Percentiles rank a stretch among this genome's conserved stretches.
phyloP scores from a whole-genome alignment of 2,888 invertebrate genomes.

The Ophioninae sp. region DNA sequence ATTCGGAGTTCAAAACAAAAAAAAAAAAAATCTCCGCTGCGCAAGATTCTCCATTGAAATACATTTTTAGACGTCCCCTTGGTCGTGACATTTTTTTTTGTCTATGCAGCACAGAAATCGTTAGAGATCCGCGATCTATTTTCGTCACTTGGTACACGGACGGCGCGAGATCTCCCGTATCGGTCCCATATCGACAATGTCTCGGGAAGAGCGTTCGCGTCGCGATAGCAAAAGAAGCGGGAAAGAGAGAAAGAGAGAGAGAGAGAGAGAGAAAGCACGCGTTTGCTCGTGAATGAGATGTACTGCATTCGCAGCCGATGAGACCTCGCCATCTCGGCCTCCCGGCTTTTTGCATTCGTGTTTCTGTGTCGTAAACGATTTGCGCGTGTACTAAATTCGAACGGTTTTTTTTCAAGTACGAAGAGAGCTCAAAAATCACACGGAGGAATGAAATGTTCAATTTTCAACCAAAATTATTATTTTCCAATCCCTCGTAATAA shows the following conservation, averaged over 20 bases:
- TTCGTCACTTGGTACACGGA: constrained; percentile 4
- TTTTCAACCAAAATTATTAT: too few relatives aligned
- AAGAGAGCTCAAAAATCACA: constrained; percentile 33
- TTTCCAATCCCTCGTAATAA: too few relatives aligned
- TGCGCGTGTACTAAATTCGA: constrained; percentile 38
- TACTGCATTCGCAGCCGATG: constrained; percentile 81
- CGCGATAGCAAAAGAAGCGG: constrained; percentile 33
- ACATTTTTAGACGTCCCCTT: neutral
- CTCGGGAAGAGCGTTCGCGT: constrained; percentile 51
- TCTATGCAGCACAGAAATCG: neutral
- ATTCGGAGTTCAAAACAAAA: neutral
- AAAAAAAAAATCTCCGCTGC: neutral
- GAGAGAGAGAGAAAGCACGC: constrained; percentile 57
- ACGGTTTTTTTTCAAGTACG: constrained; percentile 10
- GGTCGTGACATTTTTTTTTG: neutral
- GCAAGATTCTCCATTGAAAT: neutral
- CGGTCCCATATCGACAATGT: constrained; percentile 17
- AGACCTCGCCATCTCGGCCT: constrained; percentile 68
- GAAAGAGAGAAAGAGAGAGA: constrained; percentile 5
- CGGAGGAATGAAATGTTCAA: too few relatives aligned
- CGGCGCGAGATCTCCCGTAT: constrained; percentile 3
- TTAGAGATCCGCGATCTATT: constrained; percentile 8
- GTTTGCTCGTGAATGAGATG: constrained; percentile 80
- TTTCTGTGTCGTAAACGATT: constrained; percentile 45
- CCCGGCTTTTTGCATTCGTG: constrained; percentile 1